Conservation (phyloP, 2,113 vertebrate species). For the Murina feae region DNA sequence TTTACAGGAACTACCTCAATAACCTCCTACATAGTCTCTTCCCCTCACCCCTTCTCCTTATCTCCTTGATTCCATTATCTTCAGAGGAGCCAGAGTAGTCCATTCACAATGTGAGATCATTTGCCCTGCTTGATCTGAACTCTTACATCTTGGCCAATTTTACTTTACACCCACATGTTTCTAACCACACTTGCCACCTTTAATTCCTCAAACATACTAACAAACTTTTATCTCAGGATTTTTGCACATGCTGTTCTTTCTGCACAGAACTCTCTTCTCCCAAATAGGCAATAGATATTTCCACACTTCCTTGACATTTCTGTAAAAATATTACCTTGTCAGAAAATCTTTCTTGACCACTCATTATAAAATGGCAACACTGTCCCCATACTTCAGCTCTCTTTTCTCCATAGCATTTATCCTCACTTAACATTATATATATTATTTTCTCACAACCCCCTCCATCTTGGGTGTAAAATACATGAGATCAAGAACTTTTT, state of each 20-base stretch:
- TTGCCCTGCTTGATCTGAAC: accelerated
- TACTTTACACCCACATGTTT: not conserved
- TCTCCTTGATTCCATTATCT: accelerated
- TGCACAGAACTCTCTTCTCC: not conserved
- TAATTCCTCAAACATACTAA: not conserved
- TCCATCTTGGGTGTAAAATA: not conserved
- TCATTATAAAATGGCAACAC: not conserved
- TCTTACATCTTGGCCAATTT: not conserved
- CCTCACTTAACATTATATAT: not conserved
- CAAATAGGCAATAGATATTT: not conserved
- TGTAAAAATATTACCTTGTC: not conserved
- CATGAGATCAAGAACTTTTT: not conserved
- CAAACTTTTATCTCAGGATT: not conserved
- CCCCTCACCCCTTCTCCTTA: not conserved
- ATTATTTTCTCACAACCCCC: not conserved
- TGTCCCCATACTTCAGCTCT: not conserved
- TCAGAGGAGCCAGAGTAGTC: accelerated
- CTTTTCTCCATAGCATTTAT: not conserved
- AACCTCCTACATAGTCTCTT: accelerated
- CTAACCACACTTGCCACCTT: not conserved
- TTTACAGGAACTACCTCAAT: not conserved
- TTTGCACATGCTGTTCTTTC: not conserved
- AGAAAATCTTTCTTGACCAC: not conserved
- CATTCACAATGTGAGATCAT: too few relatives aligned
- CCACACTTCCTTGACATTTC: not conserved